Evolutionary conservation across 2,888 invertebrate genomes (phyloP).

Genomic region (Sphecodes monilicornis): DNA sequence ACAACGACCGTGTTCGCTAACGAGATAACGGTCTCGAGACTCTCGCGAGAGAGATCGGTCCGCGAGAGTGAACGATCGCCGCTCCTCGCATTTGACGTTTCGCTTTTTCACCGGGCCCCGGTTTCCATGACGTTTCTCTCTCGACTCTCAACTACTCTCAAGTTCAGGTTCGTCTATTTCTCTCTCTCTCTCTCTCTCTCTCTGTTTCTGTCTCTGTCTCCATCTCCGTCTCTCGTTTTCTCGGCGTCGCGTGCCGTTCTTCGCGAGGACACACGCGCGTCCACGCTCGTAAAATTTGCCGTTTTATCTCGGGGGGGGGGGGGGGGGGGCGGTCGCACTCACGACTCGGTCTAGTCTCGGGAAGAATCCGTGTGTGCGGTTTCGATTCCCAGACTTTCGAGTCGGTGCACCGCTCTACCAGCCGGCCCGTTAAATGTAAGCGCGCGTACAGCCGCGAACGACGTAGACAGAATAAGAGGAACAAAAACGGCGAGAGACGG

Average conservation of each 20-base stretch:
- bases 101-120: background rate
- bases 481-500: conserved; percentile 64
- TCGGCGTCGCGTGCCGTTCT: conserved; percentile 9
- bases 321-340: too few species aligned
- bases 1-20: conserved; percentile 15
- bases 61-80: background rate
- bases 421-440: conserved; percentile 66
- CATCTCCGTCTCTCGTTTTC: background rate
- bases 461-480: conserved; percentile 72
- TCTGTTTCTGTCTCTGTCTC: background rate
- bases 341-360: conserved; percentile 42
- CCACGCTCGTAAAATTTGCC: conserved; percentile 24
- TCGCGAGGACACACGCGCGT: background rate
- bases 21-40: conserved; percentile 20
- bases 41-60: background rate
- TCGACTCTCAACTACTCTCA: background rate
- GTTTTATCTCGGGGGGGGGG: too few species aligned
- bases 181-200: background rate
- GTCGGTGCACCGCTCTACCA: conserved; percentile 61
- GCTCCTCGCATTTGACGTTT: background rate
- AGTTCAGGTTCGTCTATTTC: background rate
- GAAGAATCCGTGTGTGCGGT: conserved; percentile 49
- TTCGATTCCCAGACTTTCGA: conserved; percentile 59
- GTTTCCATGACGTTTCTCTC: conserved; percentile 17
- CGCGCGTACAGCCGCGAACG: conserved; percentile 56